These are phyloP conservation scores for Phengaris arion DNA, from an alignment of 2,888 invertebrate genomes.

Conservation along the genomic window DNA sequence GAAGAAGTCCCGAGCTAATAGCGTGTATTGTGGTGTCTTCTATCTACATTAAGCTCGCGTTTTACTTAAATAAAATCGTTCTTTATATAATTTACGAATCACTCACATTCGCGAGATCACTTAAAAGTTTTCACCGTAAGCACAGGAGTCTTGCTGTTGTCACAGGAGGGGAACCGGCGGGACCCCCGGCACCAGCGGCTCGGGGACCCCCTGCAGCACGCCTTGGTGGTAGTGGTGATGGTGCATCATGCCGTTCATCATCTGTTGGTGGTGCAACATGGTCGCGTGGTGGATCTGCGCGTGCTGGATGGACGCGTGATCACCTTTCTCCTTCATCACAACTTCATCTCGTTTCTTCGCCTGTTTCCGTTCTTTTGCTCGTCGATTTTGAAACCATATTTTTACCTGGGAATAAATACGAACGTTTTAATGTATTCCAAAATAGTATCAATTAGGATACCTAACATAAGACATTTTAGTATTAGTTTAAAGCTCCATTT, in stretches of 20 bases:
- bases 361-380: constrained; percentile 95
- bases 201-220: constrained; percentile 74
- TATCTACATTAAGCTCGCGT: constrained; percentile 15
- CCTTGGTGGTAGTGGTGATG: constrained; percentile 76
- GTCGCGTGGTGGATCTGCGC: constrained; percentile 76
- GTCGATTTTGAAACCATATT: constrained; percentile 94
- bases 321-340: constrained; percentile 80
- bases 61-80: constrained; percentile 9
- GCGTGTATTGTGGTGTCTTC: neutral
- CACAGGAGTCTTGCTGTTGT: constrained; percentile 60
- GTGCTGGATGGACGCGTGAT: constrained; percentile 72
- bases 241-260: constrained; percentile 78
- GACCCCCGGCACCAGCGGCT: constrained; percentile 68
- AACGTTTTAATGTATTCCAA: neutral
- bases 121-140: constrained; percentile 49
- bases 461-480: no score
- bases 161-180: constrained; percentile 76
- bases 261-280: constrained; percentile 76
- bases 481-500: no score
- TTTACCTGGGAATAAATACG: constrained; percentile 77
- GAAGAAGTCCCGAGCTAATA: constrained; percentile 14
- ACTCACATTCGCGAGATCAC: constrained; percentile 13
- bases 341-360: constrained; percentile 90
- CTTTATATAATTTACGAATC: neutral
- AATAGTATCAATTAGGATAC: neutral